Evolutionary conservation across 2,888 invertebrate species (phyloP), one percentile per base, ranked within the genome.

Genomic region (Cryptus viduatorius): DNA sequence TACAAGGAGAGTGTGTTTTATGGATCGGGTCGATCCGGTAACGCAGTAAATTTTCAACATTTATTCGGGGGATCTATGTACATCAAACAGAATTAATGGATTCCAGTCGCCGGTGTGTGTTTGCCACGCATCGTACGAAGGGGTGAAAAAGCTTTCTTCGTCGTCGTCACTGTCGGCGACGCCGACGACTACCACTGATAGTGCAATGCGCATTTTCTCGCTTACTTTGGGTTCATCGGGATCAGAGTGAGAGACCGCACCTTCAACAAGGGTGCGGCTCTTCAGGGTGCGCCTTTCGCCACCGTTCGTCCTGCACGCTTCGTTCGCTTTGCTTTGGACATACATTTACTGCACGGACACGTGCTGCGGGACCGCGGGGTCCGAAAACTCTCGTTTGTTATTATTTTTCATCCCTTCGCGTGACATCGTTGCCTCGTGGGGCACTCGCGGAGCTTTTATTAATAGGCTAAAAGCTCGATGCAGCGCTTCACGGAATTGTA

Each of bases 211-310:
- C 71, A 19, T 29, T 48, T 29, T 31, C 37, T 69, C 64, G 48
- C 48, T 24, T 24, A 61, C 31, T 31, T 7, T 48, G 65, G 75
- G 87, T 77, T 86, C 85, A 84, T 86, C 86, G 88, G 86, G 88
- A 59, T 89, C 90, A 83, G 79, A 24, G 31, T 71, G 37, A 24
- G 59, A 50, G 67, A 76, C 84, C 84, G 53, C 84, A 82, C 84
- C 84, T 71, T 16, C 46, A 44, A 24, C 31, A 80, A 89, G 88
- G 91, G 91, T 65, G 91, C 86, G 91, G 90, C 86, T 53, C 64
- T 79, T 83, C 78, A 89, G 91, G 91, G 91, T 88, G 91, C 75
- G 91, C 90, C 87, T 65, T 48, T 75, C 87, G 83, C 84, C 78
- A 80, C 65, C 61, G 37, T 67, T 79, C 67, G 42, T 24, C 24